Conservation (phyloP, 64 coral and sea anemone genomes). For the Dendrophyllia cribrosa region DNA sequence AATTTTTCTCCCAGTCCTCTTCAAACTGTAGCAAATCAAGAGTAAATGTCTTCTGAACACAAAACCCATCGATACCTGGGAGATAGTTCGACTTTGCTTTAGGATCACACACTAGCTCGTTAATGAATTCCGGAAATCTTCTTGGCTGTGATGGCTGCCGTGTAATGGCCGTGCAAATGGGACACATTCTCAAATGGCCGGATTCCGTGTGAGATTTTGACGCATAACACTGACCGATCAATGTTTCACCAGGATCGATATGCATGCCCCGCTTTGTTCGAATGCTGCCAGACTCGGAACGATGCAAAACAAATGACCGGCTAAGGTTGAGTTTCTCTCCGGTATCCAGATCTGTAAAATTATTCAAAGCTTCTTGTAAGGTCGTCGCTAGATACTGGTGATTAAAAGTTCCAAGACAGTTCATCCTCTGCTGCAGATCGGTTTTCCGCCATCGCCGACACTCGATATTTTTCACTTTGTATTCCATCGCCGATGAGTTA, state of each 20-base stretch:
- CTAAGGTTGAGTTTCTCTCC: background rate
- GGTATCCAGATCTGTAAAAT: conserved; percentile 14
- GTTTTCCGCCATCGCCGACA: background rate
- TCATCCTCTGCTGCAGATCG: background rate
- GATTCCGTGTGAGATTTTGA: background rate
- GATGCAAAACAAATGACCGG: background rate
- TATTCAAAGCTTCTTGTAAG: background rate
- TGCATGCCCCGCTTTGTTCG: background rate
- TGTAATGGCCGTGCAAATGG: background rate
- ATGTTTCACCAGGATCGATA: background rate
- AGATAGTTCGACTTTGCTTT: background rate
- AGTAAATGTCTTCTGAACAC: conserved; percentile 3
- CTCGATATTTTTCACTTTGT: background rate
- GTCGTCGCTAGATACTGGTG: background rate
- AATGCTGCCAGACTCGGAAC: background rate
- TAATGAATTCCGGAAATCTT: conserved; percentile 20
- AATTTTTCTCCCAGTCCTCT: background rate
- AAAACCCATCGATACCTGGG: conserved; percentile 6
- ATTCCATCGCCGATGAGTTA: background rate
- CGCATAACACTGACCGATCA: background rate
- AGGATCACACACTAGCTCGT: conserved; percentile 7
- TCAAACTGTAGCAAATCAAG: background rate
- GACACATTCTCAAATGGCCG: conserved; percentile 1
- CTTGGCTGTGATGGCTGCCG: background rate
- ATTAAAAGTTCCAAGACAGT: background rate